phyloP scores from a whole-genome alignment of 2,113 vertebrate species.

The Microtus pennsylvanicus region DNA sequence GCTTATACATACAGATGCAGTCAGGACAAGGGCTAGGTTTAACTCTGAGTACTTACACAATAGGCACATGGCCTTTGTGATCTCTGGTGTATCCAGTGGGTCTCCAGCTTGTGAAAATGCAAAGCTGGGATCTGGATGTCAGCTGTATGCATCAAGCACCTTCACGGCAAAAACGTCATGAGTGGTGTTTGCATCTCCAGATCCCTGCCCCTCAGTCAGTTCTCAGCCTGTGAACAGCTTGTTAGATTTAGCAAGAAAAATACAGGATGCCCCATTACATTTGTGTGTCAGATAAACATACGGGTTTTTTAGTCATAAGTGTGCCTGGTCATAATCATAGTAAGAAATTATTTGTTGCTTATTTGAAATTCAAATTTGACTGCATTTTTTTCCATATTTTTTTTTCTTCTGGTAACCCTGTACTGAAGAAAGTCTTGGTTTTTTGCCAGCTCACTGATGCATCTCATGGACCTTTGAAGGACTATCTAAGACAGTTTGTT shows the following conservation, averaged over 20 bases:
- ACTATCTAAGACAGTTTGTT: background rate
- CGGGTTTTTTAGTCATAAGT: background rate
- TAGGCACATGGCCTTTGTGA: background rate
- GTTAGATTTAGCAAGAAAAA: slow-evolving; percentile 25
- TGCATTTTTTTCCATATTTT: background rate
- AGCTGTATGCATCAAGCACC: slow-evolving; percentile 37
- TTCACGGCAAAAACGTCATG: background rate
- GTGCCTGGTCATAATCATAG: background rate
- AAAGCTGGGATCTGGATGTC: background rate
- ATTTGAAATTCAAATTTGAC: slow-evolving; percentile 57
- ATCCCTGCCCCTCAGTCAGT: background rate
- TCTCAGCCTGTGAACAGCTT: background rate
- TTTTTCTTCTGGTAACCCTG: background rate
- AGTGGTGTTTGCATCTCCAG: background rate
- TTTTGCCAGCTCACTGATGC: background rate
- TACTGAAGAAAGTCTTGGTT: slow-evolving; percentile 5
- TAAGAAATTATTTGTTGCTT: slow-evolving; percentile 46
- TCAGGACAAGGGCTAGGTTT: background rate
- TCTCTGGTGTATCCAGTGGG: background rate
- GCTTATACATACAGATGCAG: background rate
- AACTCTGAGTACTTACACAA: background rate
- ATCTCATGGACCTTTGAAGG: background rate
- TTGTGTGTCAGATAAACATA: slow-evolving; percentile 48
- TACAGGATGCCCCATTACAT: background rate
- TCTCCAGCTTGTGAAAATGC: background rate